Base-by-base conservation (phyloP, 2,797 vertebrate species). In the Melanotaenia nigrans region DNA sequence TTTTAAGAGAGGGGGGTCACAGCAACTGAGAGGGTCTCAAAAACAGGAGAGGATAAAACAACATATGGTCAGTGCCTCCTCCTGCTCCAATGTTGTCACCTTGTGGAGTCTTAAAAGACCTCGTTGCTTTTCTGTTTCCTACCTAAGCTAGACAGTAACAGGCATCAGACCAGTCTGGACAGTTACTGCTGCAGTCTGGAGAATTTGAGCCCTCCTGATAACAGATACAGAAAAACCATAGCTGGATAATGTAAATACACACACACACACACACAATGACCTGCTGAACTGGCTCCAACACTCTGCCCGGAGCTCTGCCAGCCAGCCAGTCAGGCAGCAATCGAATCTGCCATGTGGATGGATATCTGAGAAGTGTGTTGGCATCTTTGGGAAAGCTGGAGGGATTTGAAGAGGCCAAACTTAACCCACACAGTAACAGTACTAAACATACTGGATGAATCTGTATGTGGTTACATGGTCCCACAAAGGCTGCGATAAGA, bases 311-410 rank as follows among this genome's bases (percentile, higher is more conserved):
- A 86, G 81, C 87, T 47, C 60, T 68, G 77, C 81, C 81, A 84
- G 86, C 76, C 73, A 72, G 78, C 77, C 86, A 79, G 87, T 79
- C 85, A 78, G 85, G 78, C 82, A 82, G 83, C 73, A 75, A 85
- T 86, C 75, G 68, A 86, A 87, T 84, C 84, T 80, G 86, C 89
- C 89, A 83, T 87, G 89, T 89, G 90, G 91, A 86, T 59, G 77
- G 89, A 90, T 88, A 93, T 89, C 84, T 89, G 92, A 92, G 92
- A 89, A 82, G 78, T 68, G 85, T 71, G 89, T 25, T 90, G 90
- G 89, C 87, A 88, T 91, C 82, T 85, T 67, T 63, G 76, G 67
- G 67, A 64, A 61, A 57, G 77, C 73, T 80, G 78, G 61, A 55
- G 85, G 85, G 87, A 90, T 87, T 87, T 65, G 75, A 78, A 68